Percentiles rank a stretch among this genome's conserved stretches.
phyloP scores from a whole-genome alignment of 2,888 invertebrate species.

The Agrochola litura region DNA sequence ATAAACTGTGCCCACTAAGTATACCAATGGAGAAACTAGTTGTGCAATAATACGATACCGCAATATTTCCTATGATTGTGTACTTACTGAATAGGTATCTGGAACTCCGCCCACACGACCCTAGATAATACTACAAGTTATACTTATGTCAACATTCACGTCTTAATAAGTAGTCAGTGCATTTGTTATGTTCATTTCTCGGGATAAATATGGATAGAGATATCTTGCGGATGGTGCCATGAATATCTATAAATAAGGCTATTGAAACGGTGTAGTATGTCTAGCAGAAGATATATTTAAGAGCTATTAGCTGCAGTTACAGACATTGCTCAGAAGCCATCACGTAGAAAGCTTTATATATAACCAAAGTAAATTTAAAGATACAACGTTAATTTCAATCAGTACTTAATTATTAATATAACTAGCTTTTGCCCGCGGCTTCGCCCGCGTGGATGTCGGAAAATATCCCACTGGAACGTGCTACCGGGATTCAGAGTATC shows the following conservation, averaged over 20 bases:
- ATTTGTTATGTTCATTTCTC: conserved; percentile 18
- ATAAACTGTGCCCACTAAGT: too few relatives aligned
- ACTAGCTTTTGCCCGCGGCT: too few relatives aligned
- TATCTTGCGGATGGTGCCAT: conserved; percentile 32
- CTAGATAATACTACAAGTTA: conserved; percentile 9
- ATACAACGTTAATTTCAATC: neutral
- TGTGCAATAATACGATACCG: neutral
- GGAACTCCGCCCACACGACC: conserved; percentile 24
- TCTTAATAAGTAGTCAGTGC: conserved; percentile 34
- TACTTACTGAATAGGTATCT: neutral
- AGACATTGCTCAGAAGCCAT: neutral
- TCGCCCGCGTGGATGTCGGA: too few relatives aligned
- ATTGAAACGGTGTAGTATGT: neutral
- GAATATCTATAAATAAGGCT: conserved; percentile 1
- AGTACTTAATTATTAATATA: neutral
- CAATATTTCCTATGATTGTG: conserved; percentile 17
- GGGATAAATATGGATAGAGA: conserved; percentile 34
- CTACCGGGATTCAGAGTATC: too few relatives aligned
- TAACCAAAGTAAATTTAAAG: neutral
- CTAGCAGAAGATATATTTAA: neutral
- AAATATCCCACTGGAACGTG: too few relatives aligned
- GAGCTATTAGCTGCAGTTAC: neutral
- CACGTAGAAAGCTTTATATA: neutral
- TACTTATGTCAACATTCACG: conserved; percentile 27
- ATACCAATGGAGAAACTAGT: neutral